Conservation (phyloP, 2,797 vertebrate genomes). For the Typhlichthys subterraneus region DNA sequence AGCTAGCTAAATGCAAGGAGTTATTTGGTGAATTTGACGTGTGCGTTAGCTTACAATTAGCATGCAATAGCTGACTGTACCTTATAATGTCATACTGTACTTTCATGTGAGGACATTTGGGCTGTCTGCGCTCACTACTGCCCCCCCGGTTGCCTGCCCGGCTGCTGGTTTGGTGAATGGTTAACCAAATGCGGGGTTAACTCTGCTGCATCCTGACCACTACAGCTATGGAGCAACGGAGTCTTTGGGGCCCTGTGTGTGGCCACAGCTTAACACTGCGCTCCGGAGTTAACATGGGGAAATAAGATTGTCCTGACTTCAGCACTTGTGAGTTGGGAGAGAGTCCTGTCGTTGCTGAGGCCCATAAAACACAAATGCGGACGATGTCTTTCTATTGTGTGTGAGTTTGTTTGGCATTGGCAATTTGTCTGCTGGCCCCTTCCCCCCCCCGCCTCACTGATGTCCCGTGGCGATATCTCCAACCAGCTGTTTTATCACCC, state of each 20-base stretch:
- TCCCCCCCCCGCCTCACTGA: slow-evolving; percentile 39
- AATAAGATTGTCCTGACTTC: slow-evolving; percentile 65
- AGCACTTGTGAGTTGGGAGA: slow-evolving; percentile 36
- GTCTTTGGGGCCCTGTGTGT: slow-evolving; percentile 28
- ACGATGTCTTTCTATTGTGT: slow-evolving; percentile 3
- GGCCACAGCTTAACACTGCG: slow-evolving; percentile 37
- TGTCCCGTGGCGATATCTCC: slow-evolving; percentile 56
- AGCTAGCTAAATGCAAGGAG: too few relatives aligned
- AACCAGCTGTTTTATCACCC: slow-evolving; percentile 42
- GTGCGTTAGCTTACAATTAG: too few relatives aligned
- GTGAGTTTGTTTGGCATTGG: slow-evolving; percentile 63
- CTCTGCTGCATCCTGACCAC: slow-evolving; percentile 2
- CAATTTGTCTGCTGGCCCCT: slow-evolving; percentile 53
- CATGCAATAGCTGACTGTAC: too few relatives aligned
- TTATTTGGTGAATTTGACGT: too few relatives aligned
- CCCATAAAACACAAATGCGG: slow-evolving; percentile 54
- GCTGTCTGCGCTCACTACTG: too few relatives aligned
- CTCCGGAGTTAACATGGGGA: slow-evolving; percentile 48
- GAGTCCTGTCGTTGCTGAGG: slow-evolving; percentile 32
- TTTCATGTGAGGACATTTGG: too few relatives aligned
- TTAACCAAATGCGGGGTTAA: not conserved
- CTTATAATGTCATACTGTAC: too few relatives aligned
- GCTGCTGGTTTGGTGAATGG: not conserved
- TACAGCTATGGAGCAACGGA: slow-evolving; percentile 1
- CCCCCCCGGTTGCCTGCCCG: too few relatives aligned